Evolutionary conservation across 2,888 invertebrate genomes (phyloP).

Genomic region (Carterocephalus palaemon): DNA sequence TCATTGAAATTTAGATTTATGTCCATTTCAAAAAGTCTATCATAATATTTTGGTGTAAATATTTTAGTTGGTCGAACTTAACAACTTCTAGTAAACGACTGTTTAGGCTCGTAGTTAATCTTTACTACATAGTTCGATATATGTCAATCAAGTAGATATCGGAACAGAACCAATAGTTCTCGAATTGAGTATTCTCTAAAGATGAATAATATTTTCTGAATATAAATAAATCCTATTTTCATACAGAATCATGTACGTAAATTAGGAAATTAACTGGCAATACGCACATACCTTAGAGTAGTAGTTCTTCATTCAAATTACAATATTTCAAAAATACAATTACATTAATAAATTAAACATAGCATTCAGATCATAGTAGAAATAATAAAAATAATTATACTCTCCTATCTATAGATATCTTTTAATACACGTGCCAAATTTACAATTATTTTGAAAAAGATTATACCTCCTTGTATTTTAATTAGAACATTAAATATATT

Average conservation of each 20-base stretch:
- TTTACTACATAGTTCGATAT: slow-evolving; percentile 62
- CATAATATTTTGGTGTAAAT: slow-evolving; percentile 42
- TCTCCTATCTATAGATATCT: slow-evolving; percentile 22
- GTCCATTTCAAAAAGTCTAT: slow-evolving; percentile 52
- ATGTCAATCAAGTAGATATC: slow-evolving; percentile 51
- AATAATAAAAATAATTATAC: slow-evolving; percentile 25
- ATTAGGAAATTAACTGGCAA: slow-evolving; percentile 65
- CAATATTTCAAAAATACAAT: slow-evolving; percentile 35
- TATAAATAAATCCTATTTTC: slow-evolving; percentile 74
- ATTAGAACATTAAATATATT: slow-evolving; percentile 20
- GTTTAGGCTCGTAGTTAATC: slow-evolving; percentile 63
- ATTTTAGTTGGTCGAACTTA: slow-evolving; percentile 42
- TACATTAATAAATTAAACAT: slow-evolving; percentile 37
- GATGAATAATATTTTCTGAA: slow-evolving; percentile 69
- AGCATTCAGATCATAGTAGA: slow-evolving; percentile 34
- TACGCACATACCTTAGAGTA: slow-evolving; percentile 66
- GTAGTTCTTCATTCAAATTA: slow-evolving; percentile 43
- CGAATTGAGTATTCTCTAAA: slow-evolving; percentile 61
- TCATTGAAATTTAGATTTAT: slow-evolving; percentile 61
- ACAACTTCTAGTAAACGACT: slow-evolving; percentile 61
- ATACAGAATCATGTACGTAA: slow-evolving; percentile 67
- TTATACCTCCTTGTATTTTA: slow-evolving; percentile 23
- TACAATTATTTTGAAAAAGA: slow-evolving; percentile 35
- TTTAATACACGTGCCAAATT: slow-evolving; percentile 65
- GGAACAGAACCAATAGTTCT: slow-evolving; percentile 62